Conservation (phyloP, 2,797 vertebrate genomes). For the Lagocephalus sceleratus region DNA sequence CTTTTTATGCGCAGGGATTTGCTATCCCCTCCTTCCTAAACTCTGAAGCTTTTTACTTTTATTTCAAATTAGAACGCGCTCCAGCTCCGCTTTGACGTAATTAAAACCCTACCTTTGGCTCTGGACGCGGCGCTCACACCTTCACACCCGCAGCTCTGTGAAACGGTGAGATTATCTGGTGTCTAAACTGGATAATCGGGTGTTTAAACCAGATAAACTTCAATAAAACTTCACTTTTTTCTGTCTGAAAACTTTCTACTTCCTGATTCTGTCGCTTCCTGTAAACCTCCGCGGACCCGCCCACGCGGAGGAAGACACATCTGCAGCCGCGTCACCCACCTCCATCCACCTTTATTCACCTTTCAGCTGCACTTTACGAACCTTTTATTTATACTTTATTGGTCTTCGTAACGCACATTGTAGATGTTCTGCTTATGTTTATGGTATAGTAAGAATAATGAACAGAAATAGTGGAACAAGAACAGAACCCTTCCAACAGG, state of each 20-base stretch:
- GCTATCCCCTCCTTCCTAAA: background rate
- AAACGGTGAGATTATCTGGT: background rate
- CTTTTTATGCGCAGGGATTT: background rate
- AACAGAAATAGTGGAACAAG: too few relatives aligned
- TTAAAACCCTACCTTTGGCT: conserved; percentile 52
- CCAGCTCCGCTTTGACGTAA: background rate
- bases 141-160: conserved; percentile 2
- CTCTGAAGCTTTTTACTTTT: background rate
- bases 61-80: conserved; percentile 10
- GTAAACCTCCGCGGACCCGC: conserved; percentile 61
- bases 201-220: conserved; percentile 3
- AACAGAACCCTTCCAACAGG: too few relatives aligned
- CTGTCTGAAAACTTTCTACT: conserved; percentile 46
- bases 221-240: conserved; percentile 2
- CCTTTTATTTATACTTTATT: background rate
- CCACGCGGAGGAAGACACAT: conserved; percentile 36
- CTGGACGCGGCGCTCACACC: conserved; percentile 3
- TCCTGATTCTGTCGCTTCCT: conserved; percentile 71
- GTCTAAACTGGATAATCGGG: background rate
- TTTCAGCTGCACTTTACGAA: background rate
- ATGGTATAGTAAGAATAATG: too few relatives aligned
- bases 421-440: too few relatives aligned
- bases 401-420: too few relatives aligned
- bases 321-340: too few relatives aligned
- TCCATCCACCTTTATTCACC: too few relatives aligned